Evolutionary conservation across 2,797 vertebrate species (phyloP).

Genomic region (Pagetopsis macropterus): DNA sequence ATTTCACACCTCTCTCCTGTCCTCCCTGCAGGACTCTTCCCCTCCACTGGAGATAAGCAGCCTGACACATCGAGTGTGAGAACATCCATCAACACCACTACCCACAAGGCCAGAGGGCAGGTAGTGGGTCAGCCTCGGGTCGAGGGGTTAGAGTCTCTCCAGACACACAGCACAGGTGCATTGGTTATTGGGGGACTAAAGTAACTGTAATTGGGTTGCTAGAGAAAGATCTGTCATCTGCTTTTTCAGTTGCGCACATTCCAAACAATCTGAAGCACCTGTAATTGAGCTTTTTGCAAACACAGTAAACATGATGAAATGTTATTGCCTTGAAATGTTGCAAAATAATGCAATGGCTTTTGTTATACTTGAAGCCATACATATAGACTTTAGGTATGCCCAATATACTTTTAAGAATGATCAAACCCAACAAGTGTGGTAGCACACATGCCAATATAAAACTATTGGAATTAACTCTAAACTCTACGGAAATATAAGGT

Average conservation of each 20-base stretch:
- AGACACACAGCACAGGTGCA: constrained; percentile 62
- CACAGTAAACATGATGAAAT: background rate
- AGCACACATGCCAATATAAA: background rate
- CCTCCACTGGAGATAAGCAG: constrained; percentile 46
- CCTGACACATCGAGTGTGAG: constrained; percentile 64
- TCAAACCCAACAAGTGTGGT: background rate
- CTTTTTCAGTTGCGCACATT: background rate
- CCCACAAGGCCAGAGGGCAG: constrained; percentile 66
- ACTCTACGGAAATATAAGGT: background rate
- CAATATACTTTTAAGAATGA: background rate
- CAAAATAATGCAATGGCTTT: too few relatives aligned
- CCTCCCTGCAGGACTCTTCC: constrained; percentile 11
- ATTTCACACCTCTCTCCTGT: constrained; percentile 35
- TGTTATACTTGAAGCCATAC: background rate
- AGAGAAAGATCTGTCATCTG: constrained; percentile 10
- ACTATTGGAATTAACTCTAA: background rate
- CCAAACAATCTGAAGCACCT: background rate
- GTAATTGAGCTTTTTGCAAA: background rate
- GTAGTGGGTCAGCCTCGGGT: constrained; percentile 51
- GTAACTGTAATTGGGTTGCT: constrained; percentile 16
- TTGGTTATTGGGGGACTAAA: constrained; percentile 12
- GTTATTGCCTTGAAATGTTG: background rate
- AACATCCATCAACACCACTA: constrained; percentile 68
- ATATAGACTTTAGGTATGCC: background rate
- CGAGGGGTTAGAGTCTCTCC: constrained; percentile 41